These are phyloP conservation scores for Acanthochromis polyacanthus DNA, from an alignment of 2,113 vertebrate genomes.

Conservation along the genomic window DNA sequence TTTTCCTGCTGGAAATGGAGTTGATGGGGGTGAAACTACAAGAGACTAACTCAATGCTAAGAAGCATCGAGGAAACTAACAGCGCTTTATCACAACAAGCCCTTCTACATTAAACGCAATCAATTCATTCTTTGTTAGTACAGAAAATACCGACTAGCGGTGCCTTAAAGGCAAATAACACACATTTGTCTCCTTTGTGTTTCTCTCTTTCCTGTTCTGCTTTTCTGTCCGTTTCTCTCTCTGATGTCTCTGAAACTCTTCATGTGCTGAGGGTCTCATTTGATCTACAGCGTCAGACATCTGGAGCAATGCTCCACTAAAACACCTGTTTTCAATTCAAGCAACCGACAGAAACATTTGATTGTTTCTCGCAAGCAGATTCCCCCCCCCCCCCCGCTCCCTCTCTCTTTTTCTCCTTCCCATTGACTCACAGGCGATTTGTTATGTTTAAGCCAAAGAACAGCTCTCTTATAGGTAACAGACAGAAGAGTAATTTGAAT, in stretches of 20 bases:
- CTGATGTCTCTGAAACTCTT: constrained; percentile 73
- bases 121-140: constrained; percentile 1
- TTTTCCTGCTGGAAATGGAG: background rate
- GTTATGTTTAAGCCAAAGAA: constrained; percentile 59
- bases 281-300: constrained; percentile 80
- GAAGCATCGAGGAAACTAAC: background rate
- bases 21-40: constrained; percentile 16
- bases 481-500: constrained; percentile 51
- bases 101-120: background rate
- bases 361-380: constrained; percentile 70
- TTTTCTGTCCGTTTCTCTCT: constrained; percentile 47
- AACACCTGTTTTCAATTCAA: constrained; percentile 87
- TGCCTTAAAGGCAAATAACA: background rate
- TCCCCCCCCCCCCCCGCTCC: background rate
- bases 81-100: background rate
- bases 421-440: constrained; percentile 73
- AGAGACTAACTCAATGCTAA: background rate
- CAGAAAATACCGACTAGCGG: constrained; percentile 2
- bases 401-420: constrained; percentile 16
- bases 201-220: constrained; percentile 20
- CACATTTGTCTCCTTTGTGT: background rate
- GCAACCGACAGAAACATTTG: constrained; percentile 77
- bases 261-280: constrained; percentile 71
- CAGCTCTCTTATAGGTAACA: constrained; percentile 43
- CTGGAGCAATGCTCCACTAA: constrained; percentile 67